A percentile compares a stretch with the other conserved stretches of the same genome.
These are phyloP conservation scores for Triplophysa tibetana DNA, from an alignment of 2,113 vertebrate genomes.

Conservation along the genomic window DNA sequence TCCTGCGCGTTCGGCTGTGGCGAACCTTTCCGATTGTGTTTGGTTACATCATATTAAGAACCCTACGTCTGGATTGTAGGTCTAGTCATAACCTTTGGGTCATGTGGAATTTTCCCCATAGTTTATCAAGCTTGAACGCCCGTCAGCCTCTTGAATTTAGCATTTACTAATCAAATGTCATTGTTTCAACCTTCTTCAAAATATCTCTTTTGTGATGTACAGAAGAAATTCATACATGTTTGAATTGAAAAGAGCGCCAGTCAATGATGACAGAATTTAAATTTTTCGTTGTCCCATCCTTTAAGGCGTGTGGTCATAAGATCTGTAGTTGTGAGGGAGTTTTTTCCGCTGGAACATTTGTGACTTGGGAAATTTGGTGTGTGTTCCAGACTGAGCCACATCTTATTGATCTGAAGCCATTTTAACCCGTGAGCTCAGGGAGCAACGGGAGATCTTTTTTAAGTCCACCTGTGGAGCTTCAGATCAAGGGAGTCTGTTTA, in stretches of 20 bases:
- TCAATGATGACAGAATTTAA: too few species aligned
- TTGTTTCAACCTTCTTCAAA: too few species aligned
- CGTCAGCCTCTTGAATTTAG: too few species aligned
- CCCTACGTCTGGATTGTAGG: not conserved
- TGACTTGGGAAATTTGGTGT: not conserved
- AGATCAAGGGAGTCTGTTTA: constrained; percentile 44
- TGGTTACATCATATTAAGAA: constrained; percentile 27
- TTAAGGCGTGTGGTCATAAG: not conserved
- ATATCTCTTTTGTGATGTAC: too few species aligned
- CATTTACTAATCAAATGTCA: too few species aligned
- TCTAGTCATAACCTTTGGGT: not conserved
- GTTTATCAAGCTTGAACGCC: not conserved
- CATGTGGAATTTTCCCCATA: not conserved
- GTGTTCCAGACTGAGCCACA: not conserved
- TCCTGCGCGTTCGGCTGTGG: not conserved
- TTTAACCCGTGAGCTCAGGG: constrained; percentile 30
- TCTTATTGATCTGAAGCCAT: constrained; percentile 48
- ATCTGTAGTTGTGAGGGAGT: not conserved
- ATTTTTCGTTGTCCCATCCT: too few species aligned
- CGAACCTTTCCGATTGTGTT: constrained; percentile 13
- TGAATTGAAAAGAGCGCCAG: too few species aligned
- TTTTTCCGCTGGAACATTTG: not conserved
- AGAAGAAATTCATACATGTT: too few species aligned
- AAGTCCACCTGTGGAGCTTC: constrained; percentile 17
- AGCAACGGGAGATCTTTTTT: constrained; percentile 28